phyloP scores from a whole-genome alignment of 2,113 vertebrate species.

The Catagonus wagneri region DNA sequence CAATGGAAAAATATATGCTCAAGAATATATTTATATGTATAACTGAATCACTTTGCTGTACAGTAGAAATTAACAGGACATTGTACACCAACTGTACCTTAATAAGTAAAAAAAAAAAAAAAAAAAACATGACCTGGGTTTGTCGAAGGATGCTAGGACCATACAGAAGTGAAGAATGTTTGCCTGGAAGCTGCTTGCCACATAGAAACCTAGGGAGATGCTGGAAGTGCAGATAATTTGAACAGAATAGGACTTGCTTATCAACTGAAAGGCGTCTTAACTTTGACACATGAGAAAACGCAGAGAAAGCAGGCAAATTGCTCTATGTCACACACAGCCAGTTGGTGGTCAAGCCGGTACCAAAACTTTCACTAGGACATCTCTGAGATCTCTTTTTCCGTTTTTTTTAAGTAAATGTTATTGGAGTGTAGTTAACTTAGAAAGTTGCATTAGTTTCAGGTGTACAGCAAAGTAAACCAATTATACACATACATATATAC shows the following conservation, averaged over 20 bases:
- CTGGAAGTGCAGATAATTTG: not conserved
- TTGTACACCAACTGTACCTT: too few relatives aligned
- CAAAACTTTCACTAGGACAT: not conserved
- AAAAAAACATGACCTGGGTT: not conserved
- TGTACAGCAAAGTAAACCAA: too few relatives aligned
- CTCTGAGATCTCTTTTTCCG: not conserved
- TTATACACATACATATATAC: too few relatives aligned
- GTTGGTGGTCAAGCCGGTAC: not conserved
- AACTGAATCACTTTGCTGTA: too few relatives aligned
- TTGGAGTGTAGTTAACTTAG: too few relatives aligned
- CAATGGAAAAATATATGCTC: too few relatives aligned
- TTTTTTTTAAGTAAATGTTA: too few relatives aligned
- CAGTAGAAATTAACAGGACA: too few relatives aligned
- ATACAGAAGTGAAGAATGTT: not conserved
- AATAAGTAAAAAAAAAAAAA: too few relatives aligned
- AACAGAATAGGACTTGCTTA: not conserved
- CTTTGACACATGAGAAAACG: not conserved
- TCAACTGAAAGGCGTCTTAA: not conserved
- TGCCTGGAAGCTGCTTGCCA: not conserved
- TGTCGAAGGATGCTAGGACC: not conserved
- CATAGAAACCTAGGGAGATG: not conserved
- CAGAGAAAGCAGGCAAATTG: not conserved
- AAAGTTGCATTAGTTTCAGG: too few relatives aligned
- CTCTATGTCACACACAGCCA: not conserved
- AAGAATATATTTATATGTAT: too few relatives aligned